Conservation (phyloP, 2,888 invertebrate species). For the Atethmia centrago region DNA sequence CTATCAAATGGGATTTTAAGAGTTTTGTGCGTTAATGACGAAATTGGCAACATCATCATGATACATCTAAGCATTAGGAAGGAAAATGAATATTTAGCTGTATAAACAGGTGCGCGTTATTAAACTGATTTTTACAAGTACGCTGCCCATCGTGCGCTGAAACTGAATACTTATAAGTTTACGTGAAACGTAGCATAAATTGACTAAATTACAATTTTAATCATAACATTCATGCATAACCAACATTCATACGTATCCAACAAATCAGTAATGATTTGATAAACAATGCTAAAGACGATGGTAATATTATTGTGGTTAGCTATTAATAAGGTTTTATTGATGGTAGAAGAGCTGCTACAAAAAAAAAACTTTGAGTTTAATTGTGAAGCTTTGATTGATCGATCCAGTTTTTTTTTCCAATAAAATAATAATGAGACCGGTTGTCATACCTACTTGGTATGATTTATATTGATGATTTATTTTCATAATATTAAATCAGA, state of each 20-base stretch:
- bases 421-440: not conserved
- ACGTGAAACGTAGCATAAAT: not conserved
- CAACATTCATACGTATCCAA: not conserved
- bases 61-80: not conserved
- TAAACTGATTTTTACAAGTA: not conserved
- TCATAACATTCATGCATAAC: not conserved
- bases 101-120: not conserved
- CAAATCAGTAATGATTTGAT: slow-evolving; percentile 8
- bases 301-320: not conserved
- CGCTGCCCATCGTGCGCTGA: not conserved
- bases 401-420: not conserved
- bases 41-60: not conserved
- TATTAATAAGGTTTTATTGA: not conserved
- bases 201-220: not conserved
- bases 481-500: slow-evolving; percentile 3
- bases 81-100: not conserved
- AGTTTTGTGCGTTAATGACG: not conserved
- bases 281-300: slow-evolving; percentile 1
- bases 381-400: slow-evolving; percentile 6
- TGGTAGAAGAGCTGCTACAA: not conserved
- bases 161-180: not conserved
- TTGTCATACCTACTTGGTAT: not conserved
- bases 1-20: not conserved
- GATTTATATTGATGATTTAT: slow-evolving; percentile 30
- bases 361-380: not conserved